Base-by-base conservation (phyloP, 2,888 invertebrate species). In the Drosophila sordidula region DNA sequence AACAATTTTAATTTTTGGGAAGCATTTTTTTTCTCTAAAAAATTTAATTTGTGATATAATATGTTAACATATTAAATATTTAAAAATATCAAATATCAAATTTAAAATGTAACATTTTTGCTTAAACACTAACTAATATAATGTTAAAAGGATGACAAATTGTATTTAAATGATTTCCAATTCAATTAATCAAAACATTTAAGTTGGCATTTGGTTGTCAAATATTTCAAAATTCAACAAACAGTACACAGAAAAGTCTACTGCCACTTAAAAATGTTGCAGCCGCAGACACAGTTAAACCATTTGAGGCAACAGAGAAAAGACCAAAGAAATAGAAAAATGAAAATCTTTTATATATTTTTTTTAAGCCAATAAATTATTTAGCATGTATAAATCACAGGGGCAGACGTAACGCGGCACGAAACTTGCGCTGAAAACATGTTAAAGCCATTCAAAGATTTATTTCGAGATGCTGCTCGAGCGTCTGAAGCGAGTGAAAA, bases 381-480 rank as follows among this genome's bases (percentile, higher is more conserved):
- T 81, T 84, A 72, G 46, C 73, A 78, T 84, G 85, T 81, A 81
- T 84, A 81, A 81, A 81, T 81, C 85, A 84, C 66, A 42, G 66
- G 36, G 36, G 67, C 54, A 64, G 78, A 70, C 50, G 65, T 45
- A 62, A 63, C 34, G 61, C 54, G 29, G 62, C 73, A 70, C 59
- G 62, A 69, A 81, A 82, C 57, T 75, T 78, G 72, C 63, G 64
- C 73, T 73, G 78, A 68, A 78, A 87, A 76, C 80, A 86, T 80
- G 81, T 83, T 78, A 80, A 81, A 85, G 82, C 77, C 81, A 78
- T 85, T 76, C 59, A 69, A 83, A 85, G 84, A 89, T 82, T 84
- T 88, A 89, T 88, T 82, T 84, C 74, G 71, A 80, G 78, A 70
- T 54, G 58, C 59, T 51, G 59, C 71, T 75, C 63, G 70, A 66